Base-by-base conservation (phyloP, 2,113 vertebrate genomes). In the Vulpes vulpes region DNA sequence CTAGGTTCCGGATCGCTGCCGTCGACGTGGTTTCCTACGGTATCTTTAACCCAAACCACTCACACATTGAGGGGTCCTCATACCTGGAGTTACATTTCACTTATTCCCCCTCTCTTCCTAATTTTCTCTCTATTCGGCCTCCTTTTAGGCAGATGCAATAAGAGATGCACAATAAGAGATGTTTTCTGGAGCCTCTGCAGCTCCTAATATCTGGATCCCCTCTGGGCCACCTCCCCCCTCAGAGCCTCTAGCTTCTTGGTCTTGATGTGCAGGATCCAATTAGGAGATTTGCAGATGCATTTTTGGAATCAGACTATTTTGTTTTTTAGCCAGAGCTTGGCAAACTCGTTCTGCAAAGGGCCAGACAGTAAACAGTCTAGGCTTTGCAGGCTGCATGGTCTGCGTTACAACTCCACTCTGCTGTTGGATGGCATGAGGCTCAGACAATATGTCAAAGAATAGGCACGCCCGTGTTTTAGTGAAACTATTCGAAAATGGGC, bases 391-490 rank as follows among this genome's bases (percentile, higher is more conserved):
- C 8, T 32, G 19, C 27, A 0, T 0, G 2, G 0, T 80, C 59
- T 65, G 73, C 57, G 9, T 27, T 35, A 80, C 30, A 23, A 20
- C 16, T 64, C 60, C 25, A 5, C 27, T 11, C n/a, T 23, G n/a
- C 51, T 9, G 23, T 12, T 8, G 2, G 5, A 27, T 20, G n/a
- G 32, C 1, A 0, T 2, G n/a, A 67, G 19, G 35, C 23, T 0
- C 14, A 43, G 23, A 22, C 5, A 15, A 1, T 1, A 20, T 16
- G 35, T 5, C 25, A 57, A 5, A 12, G 2, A 35, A 65, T 0
- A 23, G 64, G 32, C 30, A 12, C 0, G 10, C 5, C 73, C 81
- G 38, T 3, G 23, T 49, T 53, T 51, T 6, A 35, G 11, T 3
- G 15, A 69, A 49, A 27, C 23, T 22, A 17, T 20, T 53, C 49